These are phyloP conservation scores for Sphaerolaimus hirsutus DNA, from an alignment of 2,888 invertebrate species.

Conservation along the genomic window DNA sequence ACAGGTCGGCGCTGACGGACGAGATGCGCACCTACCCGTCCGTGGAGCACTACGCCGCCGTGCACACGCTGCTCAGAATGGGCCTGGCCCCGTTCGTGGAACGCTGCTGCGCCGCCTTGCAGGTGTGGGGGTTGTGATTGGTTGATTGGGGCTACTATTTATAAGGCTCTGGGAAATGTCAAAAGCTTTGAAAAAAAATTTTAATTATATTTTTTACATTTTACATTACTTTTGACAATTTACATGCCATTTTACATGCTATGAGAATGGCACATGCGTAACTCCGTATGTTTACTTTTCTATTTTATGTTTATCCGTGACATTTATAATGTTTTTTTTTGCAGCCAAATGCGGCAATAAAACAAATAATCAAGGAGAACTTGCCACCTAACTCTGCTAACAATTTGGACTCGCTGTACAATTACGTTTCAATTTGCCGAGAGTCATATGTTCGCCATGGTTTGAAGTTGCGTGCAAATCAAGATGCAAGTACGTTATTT, in stretches of 20 bases:
- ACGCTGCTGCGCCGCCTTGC: neutral
- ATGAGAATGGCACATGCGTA: neutral
- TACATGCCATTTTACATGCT: neutral
- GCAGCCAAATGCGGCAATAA: neutral
- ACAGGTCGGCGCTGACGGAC: neutral
- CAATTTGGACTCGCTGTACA: neutral
- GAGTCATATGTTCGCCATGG: neutral
- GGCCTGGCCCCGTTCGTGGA: neutral
- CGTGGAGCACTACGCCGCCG: neutral
- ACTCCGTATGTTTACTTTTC: neutral
- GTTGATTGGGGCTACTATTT: too few species aligned
- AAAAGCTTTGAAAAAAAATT: too few species aligned
- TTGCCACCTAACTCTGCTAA: neutral
- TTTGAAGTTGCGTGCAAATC: neutral
- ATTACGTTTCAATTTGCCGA: neutral
- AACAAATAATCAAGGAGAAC: neutral
- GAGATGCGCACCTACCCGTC: neutral
- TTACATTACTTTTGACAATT: neutral
- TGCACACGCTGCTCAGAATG: neutral
- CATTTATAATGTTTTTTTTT: neutral
- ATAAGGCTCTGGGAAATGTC: too few species aligned
- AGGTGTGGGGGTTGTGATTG: neutral
- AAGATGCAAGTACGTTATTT: neutral
- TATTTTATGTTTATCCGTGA: neutral
- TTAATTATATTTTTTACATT: too few species aligned